Percentiles rank a stretch among this genome's conserved stretches.
Evolutionary conservation across 2,888 invertebrate species (phyloP).

Genomic region (Abscondita cerata): DNA sequence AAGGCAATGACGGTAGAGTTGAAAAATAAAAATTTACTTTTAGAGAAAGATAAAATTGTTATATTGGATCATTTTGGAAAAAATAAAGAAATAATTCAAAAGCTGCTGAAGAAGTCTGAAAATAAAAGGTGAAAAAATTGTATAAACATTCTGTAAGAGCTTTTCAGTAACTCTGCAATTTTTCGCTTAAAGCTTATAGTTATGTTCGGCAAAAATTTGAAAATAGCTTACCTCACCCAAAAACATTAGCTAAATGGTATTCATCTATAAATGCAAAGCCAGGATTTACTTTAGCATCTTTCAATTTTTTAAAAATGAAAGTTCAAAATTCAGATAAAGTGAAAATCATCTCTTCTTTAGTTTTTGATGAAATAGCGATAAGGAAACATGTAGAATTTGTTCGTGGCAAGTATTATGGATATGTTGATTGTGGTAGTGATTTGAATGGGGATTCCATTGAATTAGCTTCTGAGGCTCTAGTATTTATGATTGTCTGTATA

Average conservation of each 20-base stretch:
- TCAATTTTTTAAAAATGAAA: constrained; percentile 12
- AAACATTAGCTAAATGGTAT: constrained; percentile 5
- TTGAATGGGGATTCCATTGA: constrained; percentile 34
- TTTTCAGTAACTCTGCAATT: no score
- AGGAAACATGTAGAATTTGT: constrained; percentile 45
- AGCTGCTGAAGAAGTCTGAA: constrained; percentile 1
- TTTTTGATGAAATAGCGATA: constrained; percentile 47
- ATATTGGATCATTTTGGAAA: constrained; percentile 5
- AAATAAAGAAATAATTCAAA: constrained; percentile 8
- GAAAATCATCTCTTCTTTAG: constrained; percentile 30
- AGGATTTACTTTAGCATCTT: no score
- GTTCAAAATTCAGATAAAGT: constrained; percentile 18
- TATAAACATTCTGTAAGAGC: background rate
- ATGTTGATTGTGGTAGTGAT: constrained; percentile 43
- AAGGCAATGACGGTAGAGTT: background rate
- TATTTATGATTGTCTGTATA: constrained; percentile 40
- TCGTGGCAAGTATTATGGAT: constrained; percentile 44
- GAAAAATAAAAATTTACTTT: constrained; percentile 4
- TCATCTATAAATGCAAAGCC: no score
- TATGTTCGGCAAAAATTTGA: no score
- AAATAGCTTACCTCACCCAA: no score
- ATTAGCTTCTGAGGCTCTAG: constrained; percentile 42
- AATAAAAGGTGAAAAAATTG: background rate
- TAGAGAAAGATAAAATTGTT: background rate
- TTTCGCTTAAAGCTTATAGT: no score